Evolutionary conservation across 2,888 invertebrate genomes (phyloP).

Genomic region (Brenthis daphne): DNA sequence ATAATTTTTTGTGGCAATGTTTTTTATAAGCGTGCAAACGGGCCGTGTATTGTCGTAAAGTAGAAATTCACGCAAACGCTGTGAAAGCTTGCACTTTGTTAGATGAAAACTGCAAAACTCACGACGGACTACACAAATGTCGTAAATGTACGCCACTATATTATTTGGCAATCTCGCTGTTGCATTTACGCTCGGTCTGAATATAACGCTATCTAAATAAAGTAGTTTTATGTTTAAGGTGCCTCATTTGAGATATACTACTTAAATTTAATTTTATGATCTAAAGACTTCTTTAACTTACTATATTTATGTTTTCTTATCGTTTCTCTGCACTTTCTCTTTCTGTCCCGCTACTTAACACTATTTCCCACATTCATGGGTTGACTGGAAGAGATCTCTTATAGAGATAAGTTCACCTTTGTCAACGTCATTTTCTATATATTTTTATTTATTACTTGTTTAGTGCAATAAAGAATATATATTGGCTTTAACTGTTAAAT

Average conservation of each 20-base stretch:
- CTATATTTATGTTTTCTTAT: too few species aligned
- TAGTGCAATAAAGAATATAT: too few species aligned
- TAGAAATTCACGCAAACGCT: constrained; percentile 60
- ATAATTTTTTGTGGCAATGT: constrained; percentile 47
- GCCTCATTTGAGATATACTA: not conserved
- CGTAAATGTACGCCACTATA: constrained; percentile 53
- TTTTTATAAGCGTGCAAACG: constrained; percentile 52
- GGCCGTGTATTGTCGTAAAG: constrained; percentile 62
- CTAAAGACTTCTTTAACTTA: too few species aligned
- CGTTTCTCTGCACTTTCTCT: too few species aligned
- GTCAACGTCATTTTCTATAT: too few species aligned
- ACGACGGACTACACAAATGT: constrained; percentile 59
- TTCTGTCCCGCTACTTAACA: too few species aligned
- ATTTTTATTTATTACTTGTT: too few species aligned
- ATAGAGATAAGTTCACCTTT: too few species aligned
- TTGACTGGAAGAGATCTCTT: too few species aligned
- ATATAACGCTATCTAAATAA: constrained; percentile 28
- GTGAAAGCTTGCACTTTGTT: constrained; percentile 72
- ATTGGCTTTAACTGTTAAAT: too few species aligned
- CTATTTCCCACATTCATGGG: too few species aligned
- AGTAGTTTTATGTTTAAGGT: constrained; percentile 10
- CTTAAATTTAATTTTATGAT: not conserved
- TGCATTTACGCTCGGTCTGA: constrained; percentile 48
- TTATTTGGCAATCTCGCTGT: constrained; percentile 48
- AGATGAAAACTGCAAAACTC: constrained; percentile 70